Evolutionary conservation across 30 jellyfish, hydroid and myxozoan genomes (phyloP).

Genomic region (Nemopilema nomurai): DNA sequence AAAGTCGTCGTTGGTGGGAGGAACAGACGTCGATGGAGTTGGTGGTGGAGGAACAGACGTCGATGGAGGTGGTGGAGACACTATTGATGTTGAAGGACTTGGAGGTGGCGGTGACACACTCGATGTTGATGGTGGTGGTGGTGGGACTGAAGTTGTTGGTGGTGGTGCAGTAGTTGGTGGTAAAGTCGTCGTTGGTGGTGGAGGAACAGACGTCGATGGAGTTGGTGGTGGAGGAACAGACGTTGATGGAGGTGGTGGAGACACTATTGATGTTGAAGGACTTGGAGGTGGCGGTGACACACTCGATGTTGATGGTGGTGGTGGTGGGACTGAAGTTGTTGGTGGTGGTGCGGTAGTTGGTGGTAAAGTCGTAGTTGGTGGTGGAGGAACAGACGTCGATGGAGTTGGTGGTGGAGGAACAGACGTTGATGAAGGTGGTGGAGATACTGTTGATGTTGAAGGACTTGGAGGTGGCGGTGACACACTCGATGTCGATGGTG

Average conservation of each 20-base stretch:
- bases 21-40: constrained; percentile 42
- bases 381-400: constrained; percentile 17
- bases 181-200: constrained; percentile 33
- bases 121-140: constrained; percentile 9
- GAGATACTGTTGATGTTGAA: constrained; percentile 16
- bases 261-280: constrained; percentile 1
- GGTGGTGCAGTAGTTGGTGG: constrained; percentile 29
- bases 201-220: neutral
- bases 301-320: constrained; percentile 26
- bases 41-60: constrained; percentile 19
- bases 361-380: constrained; percentile 21
- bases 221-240: constrained; percentile 12
- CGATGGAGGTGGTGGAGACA: constrained; percentile 7
- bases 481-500: constrained; percentile 3
- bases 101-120: constrained; percentile 22
- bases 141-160: neutral
- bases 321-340: constrained; percentile 15
- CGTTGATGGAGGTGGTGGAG: constrained; percentile 26
- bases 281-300: constrained; percentile 20
- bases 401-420: constrained; percentile 42
- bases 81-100: constrained; percentile 2
- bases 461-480: constrained; percentile 37
- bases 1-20: neutral
- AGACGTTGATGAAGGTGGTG: constrained; percentile 25
- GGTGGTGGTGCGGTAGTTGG: constrained; percentile 1